Evolutionary conservation across 1,140 invertebrate genomes (phyloP), one percentile per base, ranked within the genome.

Genomic region (Caerostris darwini): DNA sequence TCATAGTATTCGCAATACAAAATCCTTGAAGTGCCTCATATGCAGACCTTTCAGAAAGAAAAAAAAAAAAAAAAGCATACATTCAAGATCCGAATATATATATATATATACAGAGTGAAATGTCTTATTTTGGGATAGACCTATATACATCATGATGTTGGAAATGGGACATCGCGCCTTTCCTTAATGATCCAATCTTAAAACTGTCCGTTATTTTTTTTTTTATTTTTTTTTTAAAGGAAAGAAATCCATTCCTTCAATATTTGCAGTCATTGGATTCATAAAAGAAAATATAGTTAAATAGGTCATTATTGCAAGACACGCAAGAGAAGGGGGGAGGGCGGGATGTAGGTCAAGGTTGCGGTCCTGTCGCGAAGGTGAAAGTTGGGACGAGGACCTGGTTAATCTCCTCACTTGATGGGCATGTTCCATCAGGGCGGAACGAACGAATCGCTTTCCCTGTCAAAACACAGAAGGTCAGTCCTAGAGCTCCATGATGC

Each of bases 281-380:
- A 77, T 50, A 77, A 77, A 77, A 14, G 34, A 50, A 67, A 14
- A 1, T 50, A 53, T 53, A 50, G 8, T 53, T 77, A 77, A 57
- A 34, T 56, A 57, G 54, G 82, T 83, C 82, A 10, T 57, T 56
- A 83, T n/a, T 81, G 53, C 7, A 7, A 34, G 19, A 57, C 54
- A 12, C 56, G 34, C 14, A 83, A 6, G 7, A 83, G 17, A 83
- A 56, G 5, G 7, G 54, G 57, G 1, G 0, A 7, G 14, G n/a
- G 50, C 0, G 17, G 10, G 19, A 83, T 83, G 56, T 83, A 58
- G 82, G 82, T 83, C 82, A 83, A 83, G 82, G 82, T 57, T 83
- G 82, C 17, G 54, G 54, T 57, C 14, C 7, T 81, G 19, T 81
- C 50, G 17, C 19, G 69, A 19, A 58, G 56, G 82, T n/a, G 82